Percentiles rank a stretch among this genome's conserved stretches.
phyloP scores from a whole-genome alignment of 1,140 invertebrate species.

The Lutraria rhynchaena region DNA sequence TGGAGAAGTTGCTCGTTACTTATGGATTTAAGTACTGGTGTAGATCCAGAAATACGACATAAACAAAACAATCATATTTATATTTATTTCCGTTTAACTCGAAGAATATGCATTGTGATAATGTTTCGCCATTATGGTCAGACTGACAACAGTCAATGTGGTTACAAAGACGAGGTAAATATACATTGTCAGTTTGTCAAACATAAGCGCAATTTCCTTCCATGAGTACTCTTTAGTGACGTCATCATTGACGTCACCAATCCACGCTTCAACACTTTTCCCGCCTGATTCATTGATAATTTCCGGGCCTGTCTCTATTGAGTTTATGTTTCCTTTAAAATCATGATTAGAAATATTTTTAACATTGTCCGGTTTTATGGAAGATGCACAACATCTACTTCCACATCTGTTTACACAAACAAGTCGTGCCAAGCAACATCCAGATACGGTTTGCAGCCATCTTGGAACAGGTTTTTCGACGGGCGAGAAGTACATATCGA shows the following conservation, averaged over 20 bases:
- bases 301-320: too few species aligned
- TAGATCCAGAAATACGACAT: too few species aligned
- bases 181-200: constrained; percentile 20
- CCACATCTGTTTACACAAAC: neutral
- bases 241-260: neutral
- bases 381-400: too few species aligned
- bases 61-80: too few species aligned
- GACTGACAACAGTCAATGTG: neutral
- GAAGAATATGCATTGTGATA: neutral
- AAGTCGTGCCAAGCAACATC: neutral
- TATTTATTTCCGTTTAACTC: too few species aligned
- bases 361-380: neutral
- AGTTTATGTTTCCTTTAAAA: too few species aligned
- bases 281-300: too few species aligned
- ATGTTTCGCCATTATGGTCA: neutral
- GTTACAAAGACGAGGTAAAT: constrained; percentile 14
- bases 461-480: neutral
- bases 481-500: constrained; percentile 4
- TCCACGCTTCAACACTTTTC: neutral
- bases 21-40: too few species aligned
- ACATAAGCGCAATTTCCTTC: constrained; percentile 21
- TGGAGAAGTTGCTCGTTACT: too few species aligned
- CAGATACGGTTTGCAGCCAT: neutral
- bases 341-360: neutral
- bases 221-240: neutral